Percentiles rank a stretch among this genome's conserved stretches.
Evolutionary conservation across 1,140 invertebrate genomes (phyloP).

Genomic region (Bombus vancouverensis): DNA sequence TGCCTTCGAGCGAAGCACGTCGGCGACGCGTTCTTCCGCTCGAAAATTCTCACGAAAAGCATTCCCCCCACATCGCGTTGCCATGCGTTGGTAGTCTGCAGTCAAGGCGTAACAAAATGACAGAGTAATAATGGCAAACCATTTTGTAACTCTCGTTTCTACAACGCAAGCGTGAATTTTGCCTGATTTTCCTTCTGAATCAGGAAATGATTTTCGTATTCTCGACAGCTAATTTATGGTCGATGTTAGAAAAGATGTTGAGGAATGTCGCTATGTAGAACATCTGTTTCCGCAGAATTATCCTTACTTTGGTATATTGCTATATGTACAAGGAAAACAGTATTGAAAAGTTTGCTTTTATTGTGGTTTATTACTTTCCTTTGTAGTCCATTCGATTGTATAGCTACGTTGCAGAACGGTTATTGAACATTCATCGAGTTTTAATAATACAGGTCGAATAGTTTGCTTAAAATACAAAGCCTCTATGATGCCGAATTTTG

Average conservation of each 20-base stretch:
- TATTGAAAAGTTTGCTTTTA: neutral
- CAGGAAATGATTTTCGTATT: neutral
- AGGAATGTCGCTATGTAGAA: neutral
- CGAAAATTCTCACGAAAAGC: conserved; percentile 42
- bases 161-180: neutral
- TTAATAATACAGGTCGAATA: neutral
- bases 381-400: neutral
- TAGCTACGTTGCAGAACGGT: neutral
- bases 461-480: neutral
- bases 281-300: neutral
- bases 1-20: conserved; percentile 34
- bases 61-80: neutral
- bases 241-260: neutral
- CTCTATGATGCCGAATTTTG: neutral
- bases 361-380: neutral
- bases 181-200: neutral
- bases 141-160: conserved; percentile 1
- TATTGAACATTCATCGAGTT: neutral
- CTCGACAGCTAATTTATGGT: no score
- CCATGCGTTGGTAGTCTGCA: neutral
- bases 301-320: neutral
- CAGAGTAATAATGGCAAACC: conserved; percentile 25
- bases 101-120: neutral
- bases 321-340: neutral
- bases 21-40: conserved; percentile 27